Conservation (phyloP, 2,113 vertebrate species). For the Chiloscyllium plagiosum region DNA sequence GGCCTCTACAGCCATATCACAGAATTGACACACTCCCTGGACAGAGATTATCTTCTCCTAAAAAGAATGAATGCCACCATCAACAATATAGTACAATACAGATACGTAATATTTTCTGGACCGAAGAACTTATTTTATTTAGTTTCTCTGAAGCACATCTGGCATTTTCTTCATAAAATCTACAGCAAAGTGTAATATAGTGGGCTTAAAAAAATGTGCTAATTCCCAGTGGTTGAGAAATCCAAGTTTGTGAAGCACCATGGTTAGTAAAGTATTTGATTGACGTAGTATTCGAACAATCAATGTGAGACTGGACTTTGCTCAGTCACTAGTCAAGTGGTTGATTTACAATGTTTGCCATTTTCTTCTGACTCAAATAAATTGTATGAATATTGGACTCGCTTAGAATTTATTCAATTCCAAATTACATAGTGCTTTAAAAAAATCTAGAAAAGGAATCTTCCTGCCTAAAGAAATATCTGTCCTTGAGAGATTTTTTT, state of each 20-base stretch:
- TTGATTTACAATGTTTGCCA: not conserved
- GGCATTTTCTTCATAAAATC: not conserved
- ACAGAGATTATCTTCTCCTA: too few relatives aligned
- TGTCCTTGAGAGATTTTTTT: not conserved
- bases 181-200: not conserved
- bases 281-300: not conserved
- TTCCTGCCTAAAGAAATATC: not conserved
- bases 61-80: too few relatives aligned
- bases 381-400: not conserved
- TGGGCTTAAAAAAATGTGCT: not conserved
- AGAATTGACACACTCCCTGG: too few relatives aligned
- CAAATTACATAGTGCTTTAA: not conserved
- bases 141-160: not conserved
- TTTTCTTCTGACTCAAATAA: not conserved
- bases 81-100: too few relatives aligned
- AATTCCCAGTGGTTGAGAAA: not conserved
- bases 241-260: not conserved
- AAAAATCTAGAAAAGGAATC: not conserved
- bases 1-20: too few relatives aligned
- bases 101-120: not conserved
- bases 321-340: not conserved
- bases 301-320: not conserved
- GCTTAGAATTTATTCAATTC: not conserved
- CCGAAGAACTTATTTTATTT: not conserved
- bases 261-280: not conserved